Conservation (phyloP, 2,888 invertebrate genomes). For the Temnothorax unifasciatus region DNA sequence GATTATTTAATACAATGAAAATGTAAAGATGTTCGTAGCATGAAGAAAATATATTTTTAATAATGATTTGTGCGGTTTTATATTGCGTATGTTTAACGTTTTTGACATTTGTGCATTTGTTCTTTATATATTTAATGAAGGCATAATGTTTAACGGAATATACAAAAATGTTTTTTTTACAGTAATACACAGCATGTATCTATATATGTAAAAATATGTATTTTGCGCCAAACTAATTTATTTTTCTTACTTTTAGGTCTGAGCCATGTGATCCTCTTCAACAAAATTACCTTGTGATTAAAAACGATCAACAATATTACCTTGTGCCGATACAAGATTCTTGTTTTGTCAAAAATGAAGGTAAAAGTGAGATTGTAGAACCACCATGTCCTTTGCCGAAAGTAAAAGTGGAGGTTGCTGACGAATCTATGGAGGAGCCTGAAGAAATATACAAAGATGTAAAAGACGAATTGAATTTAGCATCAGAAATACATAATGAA, state of each 20-base stretch:
- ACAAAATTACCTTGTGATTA: slow-evolving; percentile 51
- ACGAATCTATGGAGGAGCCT: neutral
- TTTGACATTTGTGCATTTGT: neutral
- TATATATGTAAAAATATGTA: slow-evolving; percentile 50
- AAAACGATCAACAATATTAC: slow-evolving; percentile 47
- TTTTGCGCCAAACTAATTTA: slow-evolving; percentile 48
- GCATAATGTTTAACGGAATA: neutral
- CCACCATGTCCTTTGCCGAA: neutral
- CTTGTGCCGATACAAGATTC: slow-evolving; percentile 20
- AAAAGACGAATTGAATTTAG: neutral
- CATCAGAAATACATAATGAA: neutral
- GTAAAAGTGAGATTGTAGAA: neutral
- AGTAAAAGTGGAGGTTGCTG: neutral
- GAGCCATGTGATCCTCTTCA: slow-evolving; percentile 40
- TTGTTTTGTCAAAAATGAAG: neutral
- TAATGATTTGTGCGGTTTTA: neutral
- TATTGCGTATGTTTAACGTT: neutral
- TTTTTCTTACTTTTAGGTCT: slow-evolving; percentile 64
- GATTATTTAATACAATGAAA: neutral
- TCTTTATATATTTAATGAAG: neutral
- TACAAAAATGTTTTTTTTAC: neutral
- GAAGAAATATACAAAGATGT: neutral
- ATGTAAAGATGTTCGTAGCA: neutral
- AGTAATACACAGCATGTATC: slow-evolving; percentile 44
- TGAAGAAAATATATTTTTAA: neutral